Percentiles rank a stretch among this genome's conserved stretches.
phyloP scores from a whole-genome alignment of 1,140 invertebrate genomes.

The Battus philenor region DNA sequence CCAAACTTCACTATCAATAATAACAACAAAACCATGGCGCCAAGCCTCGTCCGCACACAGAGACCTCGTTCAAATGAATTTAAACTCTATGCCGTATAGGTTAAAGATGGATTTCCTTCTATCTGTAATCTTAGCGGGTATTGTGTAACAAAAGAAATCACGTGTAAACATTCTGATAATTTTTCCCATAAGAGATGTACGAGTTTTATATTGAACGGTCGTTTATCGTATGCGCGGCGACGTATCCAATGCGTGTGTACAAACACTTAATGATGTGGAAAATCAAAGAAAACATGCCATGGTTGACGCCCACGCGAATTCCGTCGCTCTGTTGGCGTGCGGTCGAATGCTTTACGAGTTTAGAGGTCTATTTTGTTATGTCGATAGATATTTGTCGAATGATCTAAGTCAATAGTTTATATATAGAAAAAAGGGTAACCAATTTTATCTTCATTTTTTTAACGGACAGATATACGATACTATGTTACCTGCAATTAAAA shows the following conservation, averaged over 20 bases:
- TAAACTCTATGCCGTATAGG: too few species aligned
- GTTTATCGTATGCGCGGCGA: slow-evolving; percentile 40
- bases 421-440: too few species aligned
- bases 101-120: too few species aligned
- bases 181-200: slow-evolving; percentile 45
- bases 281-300: slow-evolving; percentile 52
- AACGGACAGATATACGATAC: too few species aligned
- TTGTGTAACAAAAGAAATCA: slow-evolving; percentile 31
- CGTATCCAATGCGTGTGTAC: slow-evolving; percentile 52
- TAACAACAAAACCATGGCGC: slow-evolving; percentile 16
- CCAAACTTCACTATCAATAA: slow-evolving; percentile 1
- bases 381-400: too few species aligned
- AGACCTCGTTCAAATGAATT: too few species aligned
- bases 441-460: too few species aligned
- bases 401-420: too few species aligned
- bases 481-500: too few species aligned
- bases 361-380: too few species aligned
- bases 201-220: slow-evolving; percentile 40
- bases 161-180: slow-evolving; percentile 44
- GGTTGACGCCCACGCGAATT: slow-evolving; percentile 45
- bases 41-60: slow-evolving; percentile 12
- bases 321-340: slow-evolving; percentile 13
- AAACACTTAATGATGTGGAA: slow-evolving; percentile 63
- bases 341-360: slow-evolving; percentile 3
- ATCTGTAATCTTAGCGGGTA: too few species aligned